Base-by-base conservation (phyloP, 2,888 invertebrate genomes). In the Xanthia togata region DNA sequence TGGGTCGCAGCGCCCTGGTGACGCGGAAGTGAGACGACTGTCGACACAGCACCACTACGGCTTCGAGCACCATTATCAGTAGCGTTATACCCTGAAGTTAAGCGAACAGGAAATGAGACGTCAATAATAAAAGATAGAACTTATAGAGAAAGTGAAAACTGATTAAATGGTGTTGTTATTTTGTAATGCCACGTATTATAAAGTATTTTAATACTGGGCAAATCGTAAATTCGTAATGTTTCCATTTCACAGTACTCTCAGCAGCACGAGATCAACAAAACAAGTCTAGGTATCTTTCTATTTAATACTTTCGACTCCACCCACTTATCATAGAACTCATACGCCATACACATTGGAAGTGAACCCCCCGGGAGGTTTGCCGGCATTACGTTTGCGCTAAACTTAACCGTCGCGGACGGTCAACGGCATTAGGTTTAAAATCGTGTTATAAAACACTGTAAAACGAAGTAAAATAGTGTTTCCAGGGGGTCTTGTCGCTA, bases 21-120 rank as follows among this genome's bases (percentile, higher is more conserved):
- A 98, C 98, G 0, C 99, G 97, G 94, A 98, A 98, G 95, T 99
- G 99, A 0, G 98, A 98, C 0, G 98, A 98, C 93, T 98, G 98
- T 31, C 99, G 97, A 81, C 98, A 97, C 59, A 99, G 94, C 71
- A 99, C 98, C 59, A 98, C 97, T 69, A 98, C 96, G 0, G 98
- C 98, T 92, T 99, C 99, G 62, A 98, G 92, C 82, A 98, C 97
- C 98, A 99, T 98, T 87, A 98, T 98, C 57, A 97, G 93, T 70
- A 98, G 94, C 0, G 98, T 98, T 72, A 97, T 92, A 83, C 98
- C 97, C 98, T 98, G 97, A 60, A 92, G 85, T 38, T 4, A 38
- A 31, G 1, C 4, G 2, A 26, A 64, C 23, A 23, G 14, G 23
- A 69, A 53, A 31, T 35, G 4, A 76, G 1, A 60, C 38, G 4